These are phyloP conservation scores for Pteronotus mesoamericanus DNA, from an alignment of 2,797 vertebrate species.

Conservation along the genomic window DNA sequence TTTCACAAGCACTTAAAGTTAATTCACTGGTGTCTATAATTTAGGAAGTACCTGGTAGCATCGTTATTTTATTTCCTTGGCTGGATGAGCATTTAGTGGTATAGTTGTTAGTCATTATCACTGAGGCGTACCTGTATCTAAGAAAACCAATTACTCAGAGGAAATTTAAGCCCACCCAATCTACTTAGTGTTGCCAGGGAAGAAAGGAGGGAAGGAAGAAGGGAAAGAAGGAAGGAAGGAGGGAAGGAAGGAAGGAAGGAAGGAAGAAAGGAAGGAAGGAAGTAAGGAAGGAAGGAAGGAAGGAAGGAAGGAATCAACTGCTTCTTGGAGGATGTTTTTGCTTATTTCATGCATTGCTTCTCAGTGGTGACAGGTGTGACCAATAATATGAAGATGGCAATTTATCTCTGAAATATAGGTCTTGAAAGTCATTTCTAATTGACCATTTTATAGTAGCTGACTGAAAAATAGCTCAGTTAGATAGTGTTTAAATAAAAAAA, in stretches of 20 bases:
- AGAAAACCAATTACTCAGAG: conserved; percentile 56
- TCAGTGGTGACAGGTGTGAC: background rate
- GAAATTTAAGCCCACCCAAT: background rate
- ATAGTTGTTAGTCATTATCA: background rate
- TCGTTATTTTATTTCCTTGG: background rate
- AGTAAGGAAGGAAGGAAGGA: background rate
- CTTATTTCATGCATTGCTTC: background rate
- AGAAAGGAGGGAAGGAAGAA: background rate
- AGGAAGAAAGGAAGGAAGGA: background rate
- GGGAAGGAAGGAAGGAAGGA: background rate
- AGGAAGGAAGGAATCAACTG: background rate
- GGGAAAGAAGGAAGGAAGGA: background rate
- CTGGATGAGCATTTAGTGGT: conserved; percentile 40
- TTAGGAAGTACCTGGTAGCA: background rate
- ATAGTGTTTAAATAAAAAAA: background rate
- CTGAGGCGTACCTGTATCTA: background rate
- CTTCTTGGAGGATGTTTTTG: background rate
- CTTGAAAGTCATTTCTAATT: conserved; percentile 8
- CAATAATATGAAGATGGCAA: background rate
- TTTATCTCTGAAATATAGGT: background rate
- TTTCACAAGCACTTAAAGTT: background rate
- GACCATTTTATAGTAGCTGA: background rate
- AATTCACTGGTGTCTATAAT: background rate
- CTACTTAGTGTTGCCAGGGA: background rate
- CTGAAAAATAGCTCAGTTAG: background rate